A percentile compares a stretch with the other conserved stretches of the same genome.
phyloP scores from a whole-genome alignment of 2,888 invertebrate species.

The Macaria liturata region DNA sequence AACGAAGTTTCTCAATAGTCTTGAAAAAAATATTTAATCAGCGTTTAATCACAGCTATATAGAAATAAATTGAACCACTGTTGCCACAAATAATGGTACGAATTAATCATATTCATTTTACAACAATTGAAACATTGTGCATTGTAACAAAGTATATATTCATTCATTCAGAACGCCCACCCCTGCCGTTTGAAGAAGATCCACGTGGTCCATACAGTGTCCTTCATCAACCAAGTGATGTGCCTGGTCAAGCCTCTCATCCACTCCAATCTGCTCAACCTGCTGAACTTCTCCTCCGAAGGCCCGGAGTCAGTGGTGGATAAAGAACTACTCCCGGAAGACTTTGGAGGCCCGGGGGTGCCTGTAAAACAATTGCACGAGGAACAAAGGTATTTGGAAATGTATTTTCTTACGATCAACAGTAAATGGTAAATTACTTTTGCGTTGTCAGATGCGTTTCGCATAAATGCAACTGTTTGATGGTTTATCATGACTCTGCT shows the following conservation, averaged over 20 bases:
- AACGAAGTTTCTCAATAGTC: no score
- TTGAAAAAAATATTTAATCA: no score
- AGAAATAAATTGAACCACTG: no score
- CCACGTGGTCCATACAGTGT: constrained; percentile 86
- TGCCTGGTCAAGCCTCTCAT: constrained; percentile 85
- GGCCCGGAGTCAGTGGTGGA: constrained; percentile 77
- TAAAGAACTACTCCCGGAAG: constrained; percentile 72
- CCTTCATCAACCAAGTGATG: constrained; percentile 87
- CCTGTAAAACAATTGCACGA: constrained; percentile 81
- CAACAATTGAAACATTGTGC: no score
- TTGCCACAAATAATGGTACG: no score
- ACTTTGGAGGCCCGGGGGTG: constrained; percentile 85
- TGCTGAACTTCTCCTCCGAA: constrained; percentile 83
- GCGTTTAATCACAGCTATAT: no score
- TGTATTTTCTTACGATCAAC: no score
- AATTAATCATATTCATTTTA: no score
- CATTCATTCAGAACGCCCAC: constrained; percentile 82
- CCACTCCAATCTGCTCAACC: constrained; percentile 83
- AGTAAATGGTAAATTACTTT: no score
- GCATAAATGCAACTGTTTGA: no score
- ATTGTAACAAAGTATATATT: neutral
- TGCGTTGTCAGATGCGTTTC: no score
- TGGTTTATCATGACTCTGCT: no score
- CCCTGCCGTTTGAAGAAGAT: constrained; percentile 86
- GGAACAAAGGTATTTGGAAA: constrained; percentile 56